Evolutionary conservation across 2,888 invertebrate genomes (phyloP), one percentile per base, ranked within the genome.

Genomic region (Omphaloscelis lunosa): DNA sequence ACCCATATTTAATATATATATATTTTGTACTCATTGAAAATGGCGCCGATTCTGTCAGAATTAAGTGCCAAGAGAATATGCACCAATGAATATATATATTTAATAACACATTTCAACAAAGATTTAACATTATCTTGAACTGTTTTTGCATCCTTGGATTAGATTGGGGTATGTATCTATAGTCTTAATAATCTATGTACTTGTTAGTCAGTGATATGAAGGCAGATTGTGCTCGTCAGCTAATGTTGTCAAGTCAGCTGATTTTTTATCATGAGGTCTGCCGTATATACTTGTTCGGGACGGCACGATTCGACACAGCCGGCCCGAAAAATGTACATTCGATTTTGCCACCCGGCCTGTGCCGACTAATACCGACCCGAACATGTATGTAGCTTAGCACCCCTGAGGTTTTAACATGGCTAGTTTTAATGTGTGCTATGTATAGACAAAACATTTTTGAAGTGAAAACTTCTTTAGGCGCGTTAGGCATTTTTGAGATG

Each of bases 101-200:
- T 34, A 34, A 34, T 34, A 34, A 34, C 5, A 34, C 2, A 51
- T 77, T 4, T 12, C 12, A 59, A 71, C 15, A 20, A 67, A 66
- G n/a, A 79, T 45, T 75, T 68, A 75, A 75, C 73, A 69, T 65
- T 74, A 72, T 83, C 77, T 90, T 88, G 84, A 89, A 83, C 92
- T 93, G 90, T 81, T 93, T 93, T 93, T 88, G 85, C 86, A 59
- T 90, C 84, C 88, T 90, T 90, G 94, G 95, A 95, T 88, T 86
- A 96, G 96, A 92, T 94, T 93, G 89, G 95, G 96, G 96, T 96
- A 94, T 90, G 96, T 94, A 92, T 71, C 48, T 59, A 39, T 45
- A 78, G 66, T 58, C 61, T 73, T 61, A 48, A 56, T 80, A 48
- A 56, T 80, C 20, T 80, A 41, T 56, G 69, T 69, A 62, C n/a